Conservation (phyloP, 1,140 invertebrate species). For the Ceratosolen solmsi region DNA sequence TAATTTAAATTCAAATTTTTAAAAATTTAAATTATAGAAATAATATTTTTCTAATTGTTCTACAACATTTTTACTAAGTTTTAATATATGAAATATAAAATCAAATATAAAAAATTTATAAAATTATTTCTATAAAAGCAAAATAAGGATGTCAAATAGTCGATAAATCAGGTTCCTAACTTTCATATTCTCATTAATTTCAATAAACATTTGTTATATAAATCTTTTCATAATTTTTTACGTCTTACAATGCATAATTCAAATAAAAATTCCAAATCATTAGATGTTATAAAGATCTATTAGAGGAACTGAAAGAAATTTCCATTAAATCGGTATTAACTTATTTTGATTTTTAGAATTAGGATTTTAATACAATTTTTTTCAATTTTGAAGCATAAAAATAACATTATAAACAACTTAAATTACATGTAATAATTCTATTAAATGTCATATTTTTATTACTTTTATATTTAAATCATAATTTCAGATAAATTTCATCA, state of each 20-base stretch:
- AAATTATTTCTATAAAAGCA: neutral
- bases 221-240: neutral
- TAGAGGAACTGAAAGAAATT: no score
- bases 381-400: neutral
- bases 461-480: slow-evolving; percentile 13
- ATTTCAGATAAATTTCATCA: neutral
- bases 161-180: slow-evolving; percentile 11
- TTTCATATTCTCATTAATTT: slow-evolving; percentile 1
- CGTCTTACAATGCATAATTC: neutral
- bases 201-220: neutral
- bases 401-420: neutral
- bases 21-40: no score
- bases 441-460: neutral
- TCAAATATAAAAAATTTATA: neutral
- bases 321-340: neutral
- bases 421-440: neutral
- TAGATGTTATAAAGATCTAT: no score
- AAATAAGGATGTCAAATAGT: neutral
- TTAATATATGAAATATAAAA: no score
- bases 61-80: no score
- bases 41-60: no score
- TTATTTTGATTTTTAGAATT: neutral
- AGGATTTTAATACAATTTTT: neutral
- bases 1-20: no score
- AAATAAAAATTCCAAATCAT: no score